Conservation (phyloP, 2,888 invertebrate species). For the Eubasilissa splendida region DNA sequence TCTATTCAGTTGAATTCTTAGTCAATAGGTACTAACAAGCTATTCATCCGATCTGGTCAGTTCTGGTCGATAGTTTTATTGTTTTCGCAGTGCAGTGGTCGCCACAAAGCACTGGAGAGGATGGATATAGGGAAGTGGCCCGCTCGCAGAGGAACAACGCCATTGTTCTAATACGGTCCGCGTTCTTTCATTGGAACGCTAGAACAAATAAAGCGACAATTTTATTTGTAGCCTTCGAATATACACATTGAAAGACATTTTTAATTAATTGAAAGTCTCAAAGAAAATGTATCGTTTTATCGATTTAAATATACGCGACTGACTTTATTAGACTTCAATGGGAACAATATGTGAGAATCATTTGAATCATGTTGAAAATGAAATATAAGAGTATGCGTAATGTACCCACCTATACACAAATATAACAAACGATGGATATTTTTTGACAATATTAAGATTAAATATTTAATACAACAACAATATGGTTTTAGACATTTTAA, state of each 20-base stretch:
- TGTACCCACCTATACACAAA: too few species aligned
- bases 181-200: slow-evolving; percentile 24
- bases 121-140: not conserved
- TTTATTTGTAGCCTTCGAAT: slow-evolving; percentile 4
- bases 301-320: too few species aligned
- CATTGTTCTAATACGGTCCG: slow-evolving; percentile 28
- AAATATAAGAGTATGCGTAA: too few species aligned
- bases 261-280: not conserved
- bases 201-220: not conserved
- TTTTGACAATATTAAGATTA: too few species aligned
- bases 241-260: not conserved
- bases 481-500: too few species aligned
- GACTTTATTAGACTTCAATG: too few species aligned
- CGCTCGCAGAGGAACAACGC: slow-evolving; percentile 29
- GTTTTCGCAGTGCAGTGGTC: slow-evolving; percentile 34
- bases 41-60: slow-evolving; percentile 33
- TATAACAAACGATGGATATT: too few species aligned
- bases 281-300: too few species aligned
- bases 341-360: too few species aligned
- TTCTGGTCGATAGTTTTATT: slow-evolving; percentile 28
- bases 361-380: too few species aligned
- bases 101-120: not conserved
- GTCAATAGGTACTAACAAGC: slow-evolving; percentile 30
- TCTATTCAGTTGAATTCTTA: too few species aligned
- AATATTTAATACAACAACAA: too few species aligned